Percentiles rank a stretch among this genome's conserved stretches.
Evolutionary conservation across 2,888 invertebrate species (phyloP).

Genomic region (Myopa testacea): DNA sequence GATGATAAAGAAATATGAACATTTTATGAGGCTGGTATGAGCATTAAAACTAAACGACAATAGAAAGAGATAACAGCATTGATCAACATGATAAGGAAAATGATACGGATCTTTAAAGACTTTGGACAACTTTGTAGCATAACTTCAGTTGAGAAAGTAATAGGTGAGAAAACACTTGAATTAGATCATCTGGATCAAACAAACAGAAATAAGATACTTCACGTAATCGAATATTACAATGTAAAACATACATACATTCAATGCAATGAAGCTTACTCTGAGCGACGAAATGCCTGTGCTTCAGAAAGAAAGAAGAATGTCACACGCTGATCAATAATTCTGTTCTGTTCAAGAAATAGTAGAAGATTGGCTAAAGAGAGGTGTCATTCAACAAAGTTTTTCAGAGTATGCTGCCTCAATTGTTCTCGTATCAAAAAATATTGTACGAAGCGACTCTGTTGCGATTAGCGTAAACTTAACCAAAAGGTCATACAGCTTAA

Average conservation of each 20-base stretch:
- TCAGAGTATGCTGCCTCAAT: conserved; percentile 55
- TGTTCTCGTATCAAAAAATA: conserved; percentile 49
- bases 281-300: conserved; percentile 11
- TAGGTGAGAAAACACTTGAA: not conserved
- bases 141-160: not conserved
- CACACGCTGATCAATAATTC: conserved; percentile 41
- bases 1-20: not conserved
- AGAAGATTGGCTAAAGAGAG: conserved; percentile 53
- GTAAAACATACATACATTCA: not conserved
- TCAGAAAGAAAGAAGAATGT: conserved; percentile 3
- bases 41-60: not conserved
- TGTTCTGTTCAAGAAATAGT: conserved; percentile 51
- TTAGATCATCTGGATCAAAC: not conserved
- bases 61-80: not conserved
- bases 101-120: not conserved
- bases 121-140: too few species aligned
- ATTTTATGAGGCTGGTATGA: not conserved
- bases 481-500: conserved; percentile 35
- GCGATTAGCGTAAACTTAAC: conserved; percentile 44
- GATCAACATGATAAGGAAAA: not conserved
- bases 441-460: conserved; percentile 50
- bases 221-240: not conserved
- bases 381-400: conserved; percentile 54
- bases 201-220: not conserved
- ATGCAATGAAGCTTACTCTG: conserved; percentile 22